A percentile compares a stretch with the other conserved stretches of the same genome.
These are phyloP conservation scores for Cichlasoma orientale DNA, from an alignment of 2,797 vertebrate genomes.

Conservation along the genomic window DNA sequence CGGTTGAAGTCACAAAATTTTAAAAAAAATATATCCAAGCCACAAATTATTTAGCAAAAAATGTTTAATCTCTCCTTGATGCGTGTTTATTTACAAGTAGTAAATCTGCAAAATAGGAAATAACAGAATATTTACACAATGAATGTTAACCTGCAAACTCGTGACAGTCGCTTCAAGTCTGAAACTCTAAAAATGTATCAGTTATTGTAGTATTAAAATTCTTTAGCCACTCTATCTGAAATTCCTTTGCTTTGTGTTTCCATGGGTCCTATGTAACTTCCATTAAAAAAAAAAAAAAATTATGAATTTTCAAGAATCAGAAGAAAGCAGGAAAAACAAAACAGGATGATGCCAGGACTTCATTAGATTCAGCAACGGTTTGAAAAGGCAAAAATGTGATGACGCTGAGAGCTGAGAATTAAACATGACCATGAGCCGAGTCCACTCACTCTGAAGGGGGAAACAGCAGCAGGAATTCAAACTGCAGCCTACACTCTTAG, in stretches of 20 bases:
- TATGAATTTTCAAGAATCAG: slow-evolving; percentile 47
- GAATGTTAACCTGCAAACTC: slow-evolving; percentile 79
- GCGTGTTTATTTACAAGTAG: slow-evolving; percentile 99
- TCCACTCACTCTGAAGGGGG: slow-evolving; percentile 24
- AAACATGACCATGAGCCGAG: slow-evolving; percentile 38
- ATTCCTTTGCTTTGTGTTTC: slow-evolving; percentile 65
- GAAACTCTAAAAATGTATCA: slow-evolving; percentile 82
- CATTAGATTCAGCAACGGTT: slow-evolving; percentile 24
- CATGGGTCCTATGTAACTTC: slow-evolving; percentile 61
- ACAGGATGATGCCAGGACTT: slow-evolving; percentile 43
- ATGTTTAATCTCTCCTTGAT: slow-evolving; percentile 99
- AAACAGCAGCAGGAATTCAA: slow-evolving; percentile 25
- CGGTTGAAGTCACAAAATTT: neutral
- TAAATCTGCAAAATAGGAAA: slow-evolving; percentile 99
- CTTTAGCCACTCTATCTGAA: slow-evolving; percentile 65
- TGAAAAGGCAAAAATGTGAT: slow-evolving; percentile 41
- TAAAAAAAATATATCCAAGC: slow-evolving; percentile 2
- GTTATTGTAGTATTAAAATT: slow-evolving; percentile 79
- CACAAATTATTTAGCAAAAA: slow-evolving; percentile 92
- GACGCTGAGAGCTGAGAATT: slow-evolving; percentile 24
- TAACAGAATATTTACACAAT: slow-evolving; percentile 95
- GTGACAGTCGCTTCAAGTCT: slow-evolving; percentile 87
- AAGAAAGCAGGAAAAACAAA: slow-evolving; percentile 47
- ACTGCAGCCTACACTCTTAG: slow-evolving; percentile 24
- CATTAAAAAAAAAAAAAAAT: slow-evolving; percentile 20